Conservation (phyloP, 2,113 vertebrate genomes). For the Psettodes erumei region DNA sequence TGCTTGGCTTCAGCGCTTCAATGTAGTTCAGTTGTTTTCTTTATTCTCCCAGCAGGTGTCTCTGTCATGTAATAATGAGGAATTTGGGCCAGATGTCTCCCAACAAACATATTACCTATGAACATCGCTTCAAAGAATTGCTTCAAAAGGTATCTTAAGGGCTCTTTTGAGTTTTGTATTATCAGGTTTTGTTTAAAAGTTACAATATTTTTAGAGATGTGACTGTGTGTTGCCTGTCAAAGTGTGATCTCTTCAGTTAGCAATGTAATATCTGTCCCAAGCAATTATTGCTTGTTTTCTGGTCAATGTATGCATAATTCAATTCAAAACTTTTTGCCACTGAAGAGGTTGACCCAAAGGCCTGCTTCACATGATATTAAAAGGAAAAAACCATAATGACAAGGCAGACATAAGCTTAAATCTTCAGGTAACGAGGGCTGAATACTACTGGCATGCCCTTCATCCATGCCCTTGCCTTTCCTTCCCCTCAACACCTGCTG, state of each 20-base stretch:
- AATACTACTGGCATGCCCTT: slow-evolving; percentile 41
- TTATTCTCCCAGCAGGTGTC: slow-evolving; percentile 79
- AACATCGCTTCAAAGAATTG: slow-evolving; percentile 54
- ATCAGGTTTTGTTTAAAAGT: slow-evolving; percentile 21
- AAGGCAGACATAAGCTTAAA: slow-evolving; percentile 25
- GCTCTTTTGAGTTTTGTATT: slow-evolving; percentile 22
- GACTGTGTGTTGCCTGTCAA: slow-evolving; percentile 14
- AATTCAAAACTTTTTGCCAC: slow-evolving; percentile 5
- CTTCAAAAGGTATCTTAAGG: slow-evolving; percentile 47
- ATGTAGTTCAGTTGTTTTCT: slow-evolving; percentile 58
- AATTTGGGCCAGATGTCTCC: slow-evolving; percentile 57
- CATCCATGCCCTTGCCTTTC: slow-evolving; percentile 53
- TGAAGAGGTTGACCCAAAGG: slow-evolving; percentile 3
- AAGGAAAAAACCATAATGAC: slow-evolving; percentile 7
- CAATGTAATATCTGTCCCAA: slow-evolving; percentile 19
- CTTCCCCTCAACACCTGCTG: slow-evolving; percentile 74
- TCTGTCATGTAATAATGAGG: slow-evolving; percentile 75
- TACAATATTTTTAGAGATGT: slow-evolving; percentile 21
- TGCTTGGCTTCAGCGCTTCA: slow-evolving; percentile 32
- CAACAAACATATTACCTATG: slow-evolving; percentile 41
- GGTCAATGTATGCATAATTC: slow-evolving; percentile 14
- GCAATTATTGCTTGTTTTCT: slow-evolving; percentile 6
- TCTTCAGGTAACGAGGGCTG: slow-evolving; percentile 33
- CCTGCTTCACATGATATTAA: slow-evolving; percentile 5
- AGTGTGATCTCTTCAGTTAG: slow-evolving; percentile 21